Evolutionary conservation across 2,113 vertebrate species (phyloP).

Genomic region (Mastomys natalensis): DNA sequence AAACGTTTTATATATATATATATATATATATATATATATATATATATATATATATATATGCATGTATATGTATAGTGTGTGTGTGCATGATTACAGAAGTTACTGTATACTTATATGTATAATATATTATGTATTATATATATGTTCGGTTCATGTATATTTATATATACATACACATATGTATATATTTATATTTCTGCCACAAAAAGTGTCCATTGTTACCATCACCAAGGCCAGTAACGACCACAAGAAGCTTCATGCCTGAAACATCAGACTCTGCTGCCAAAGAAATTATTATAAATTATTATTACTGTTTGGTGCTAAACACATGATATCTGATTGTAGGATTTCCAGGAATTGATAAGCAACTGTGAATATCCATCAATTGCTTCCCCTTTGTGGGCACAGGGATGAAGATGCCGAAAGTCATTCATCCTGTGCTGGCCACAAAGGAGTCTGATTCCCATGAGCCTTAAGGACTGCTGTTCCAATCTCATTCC

Average conservation of each 20-base stretch:
- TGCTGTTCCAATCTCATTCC: neutral
- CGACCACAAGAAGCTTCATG: too few relatives aligned
- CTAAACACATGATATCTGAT: neutral
- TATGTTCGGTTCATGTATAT: neutral
- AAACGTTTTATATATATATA: too few relatives aligned
- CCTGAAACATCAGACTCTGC: neutral
- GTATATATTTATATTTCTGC: neutral
- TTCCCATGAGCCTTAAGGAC: neutral
- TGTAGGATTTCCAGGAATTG: neutral
- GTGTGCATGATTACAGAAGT: too few relatives aligned
- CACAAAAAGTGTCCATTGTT: neutral
- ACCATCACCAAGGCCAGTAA: neutral
- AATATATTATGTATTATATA: too few relatives aligned
- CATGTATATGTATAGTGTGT: too few relatives aligned
- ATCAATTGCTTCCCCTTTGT: neutral
- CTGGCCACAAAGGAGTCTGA: neutral
- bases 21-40: too few relatives aligned
- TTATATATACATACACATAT: neutral
- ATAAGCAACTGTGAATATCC: neutral
- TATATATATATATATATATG: too few relatives aligned
- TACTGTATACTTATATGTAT: neutral
- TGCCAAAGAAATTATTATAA: neutral
- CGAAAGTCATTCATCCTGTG: neutral
- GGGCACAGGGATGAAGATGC: neutral
- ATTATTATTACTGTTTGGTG: neutral